Evolutionary conservation across 1,140 invertebrate species (phyloP).

Genomic region (Eueides isabella): DNA sequence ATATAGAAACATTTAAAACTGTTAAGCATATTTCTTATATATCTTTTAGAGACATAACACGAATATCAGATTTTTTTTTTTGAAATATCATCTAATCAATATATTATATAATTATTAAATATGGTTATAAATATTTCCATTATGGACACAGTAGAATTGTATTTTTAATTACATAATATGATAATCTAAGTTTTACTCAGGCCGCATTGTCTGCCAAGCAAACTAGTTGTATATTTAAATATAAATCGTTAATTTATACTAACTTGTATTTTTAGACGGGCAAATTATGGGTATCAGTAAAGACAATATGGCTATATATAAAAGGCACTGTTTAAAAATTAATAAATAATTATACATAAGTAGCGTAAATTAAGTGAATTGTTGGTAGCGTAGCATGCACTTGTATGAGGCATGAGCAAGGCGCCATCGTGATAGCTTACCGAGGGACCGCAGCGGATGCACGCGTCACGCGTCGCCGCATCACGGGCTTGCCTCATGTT

Average conservation of each 20-base stretch:
- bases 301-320: no score
- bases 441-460: conserved; percentile 64
- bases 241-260: no score
- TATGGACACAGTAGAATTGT: not conserved
- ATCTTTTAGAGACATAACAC: not conserved
- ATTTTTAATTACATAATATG: not conserved
- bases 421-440: conserved; percentile 50
- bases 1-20: not conserved
- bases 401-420: conserved; percentile 43
- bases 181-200: no score
- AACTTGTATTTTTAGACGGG: no score
- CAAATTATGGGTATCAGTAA: no score
- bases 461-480: conserved; percentile 68
- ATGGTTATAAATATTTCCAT: not conserved
- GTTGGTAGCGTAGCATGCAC: conserved; percentile 34
- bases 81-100: conserved; percentile 2
- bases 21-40: not conserved
- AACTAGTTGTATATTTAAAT: no score
- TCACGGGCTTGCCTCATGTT: conserved; percentile 68
- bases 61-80: conserved; percentile 16
- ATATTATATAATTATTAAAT: not conserved
- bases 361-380: conserved; percentile 29
- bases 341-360: not conserved
- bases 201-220: no score
- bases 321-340: no score